Evolutionary conservation across 2,113 vertebrate genomes (phyloP).

Genomic region (Prietella phreatophila): DNA sequence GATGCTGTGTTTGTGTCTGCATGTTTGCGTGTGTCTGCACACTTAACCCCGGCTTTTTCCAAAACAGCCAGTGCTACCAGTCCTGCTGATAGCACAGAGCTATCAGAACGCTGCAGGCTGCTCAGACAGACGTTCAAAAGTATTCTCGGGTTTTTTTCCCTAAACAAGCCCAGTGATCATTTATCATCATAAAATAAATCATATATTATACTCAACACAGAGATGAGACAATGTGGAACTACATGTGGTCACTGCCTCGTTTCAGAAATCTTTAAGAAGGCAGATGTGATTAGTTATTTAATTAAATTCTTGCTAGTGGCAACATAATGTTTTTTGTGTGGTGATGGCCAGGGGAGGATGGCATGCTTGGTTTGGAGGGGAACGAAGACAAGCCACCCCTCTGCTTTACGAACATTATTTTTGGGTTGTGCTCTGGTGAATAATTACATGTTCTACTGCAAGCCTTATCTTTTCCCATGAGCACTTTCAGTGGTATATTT

Average conservation of each 20-base stretch:
- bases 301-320: conserved; percentile 74
- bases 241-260: conserved; percentile 60
- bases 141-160: conserved; percentile 69
- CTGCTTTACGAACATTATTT: conserved; percentile 69
- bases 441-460: conserved; percentile 74
- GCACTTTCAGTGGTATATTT: conserved; percentile 51
- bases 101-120: conserved; percentile 64
- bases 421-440: conserved; percentile 66
- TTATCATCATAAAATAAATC: conserved; percentile 71
- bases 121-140: conserved; percentile 69
- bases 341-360: conserved; percentile 64
- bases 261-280: conserved; percentile 72
- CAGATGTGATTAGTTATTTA: conserved; percentile 70
- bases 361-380: conserved; percentile 49
- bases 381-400: conserved; percentile 52
- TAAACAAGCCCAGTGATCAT: conserved; percentile 77
- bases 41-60: conserved; percentile 66
- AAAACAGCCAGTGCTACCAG: conserved; percentile 76
- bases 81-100: conserved; percentile 71
- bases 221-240: conserved; percentile 61
- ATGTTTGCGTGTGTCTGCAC: conserved; percentile 41
- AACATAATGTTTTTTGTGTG: conserved; percentile 75
- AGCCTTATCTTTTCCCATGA: conserved; percentile 61
- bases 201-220: conserved; percentile 61
- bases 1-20: conserved; percentile 52